Evolutionary conservation across 2,113 vertebrate species (phyloP), one percentile per base, ranked within the genome.

Genomic region (Garra rufa): DNA sequence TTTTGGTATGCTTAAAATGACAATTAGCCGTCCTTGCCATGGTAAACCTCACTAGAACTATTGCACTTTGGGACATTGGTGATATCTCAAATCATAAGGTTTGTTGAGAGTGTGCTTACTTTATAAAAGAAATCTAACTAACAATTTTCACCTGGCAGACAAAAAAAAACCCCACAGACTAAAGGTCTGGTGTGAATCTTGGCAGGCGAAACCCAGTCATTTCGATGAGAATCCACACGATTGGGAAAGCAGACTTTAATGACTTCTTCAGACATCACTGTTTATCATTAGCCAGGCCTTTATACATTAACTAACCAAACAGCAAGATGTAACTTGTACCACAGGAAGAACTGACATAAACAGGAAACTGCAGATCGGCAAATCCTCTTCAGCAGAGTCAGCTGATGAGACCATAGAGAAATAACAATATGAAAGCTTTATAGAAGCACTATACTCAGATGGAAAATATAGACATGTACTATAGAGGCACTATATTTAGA

Each of bases 341-440:
- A 82, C 67, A 87, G 75, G 87, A 88, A 79, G 75, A 7, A 43
- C 61, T 63, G 50, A 61, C 21, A 83, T 83, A 86, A 86, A 86
- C 81, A 83, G 81, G 81, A 86, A 86, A 43, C 65, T 78, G 74
- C 73, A 38, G 63, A 69, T 79, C 46, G 50, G 57, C 38, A 73
- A 26, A 70, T 84, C 48, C 5, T 67, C 57, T 63, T 46, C 57
- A 77, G 75, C 52, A 59, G 50, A 77, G 41, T 76, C 59, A 55
- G 14, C 52, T 38, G n/a, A 74, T 65, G 41, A 88, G 74, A 74
- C 26, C 26, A 0, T 30, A 38, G 63, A 67, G 24, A 85, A 82
- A 77, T 70, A 50, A 59, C 80, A 77, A 43, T 14, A 77, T 71
- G 19, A 71, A 38, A 63, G 74, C 67, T 48, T 57, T 30, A 30